These are phyloP conservation scores for Chiropotes sagulatus DNA, from an alignment of 2,797 vertebrate genomes.

Conservation along the genomic window DNA sequence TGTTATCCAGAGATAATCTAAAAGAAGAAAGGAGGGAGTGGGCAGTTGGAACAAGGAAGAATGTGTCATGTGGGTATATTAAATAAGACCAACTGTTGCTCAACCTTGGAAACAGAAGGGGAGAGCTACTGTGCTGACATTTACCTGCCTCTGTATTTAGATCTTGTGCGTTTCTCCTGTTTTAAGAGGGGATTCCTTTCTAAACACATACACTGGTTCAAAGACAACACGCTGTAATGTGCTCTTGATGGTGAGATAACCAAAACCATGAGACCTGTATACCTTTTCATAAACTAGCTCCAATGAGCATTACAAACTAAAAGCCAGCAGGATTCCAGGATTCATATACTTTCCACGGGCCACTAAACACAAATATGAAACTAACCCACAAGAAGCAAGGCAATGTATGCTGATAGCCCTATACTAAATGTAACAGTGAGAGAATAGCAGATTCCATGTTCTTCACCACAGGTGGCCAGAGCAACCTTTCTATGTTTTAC, in stretches of 20 bases:
- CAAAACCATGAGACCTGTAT: not conserved
- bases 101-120: constrained; percentile 57
- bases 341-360: not conserved
- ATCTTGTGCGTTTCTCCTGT: constrained; percentile 28
- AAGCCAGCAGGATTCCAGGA: not conserved
- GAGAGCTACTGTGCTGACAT: not conserved
- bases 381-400: not conserved
- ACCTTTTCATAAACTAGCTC: not conserved
- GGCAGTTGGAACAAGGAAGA: not conserved
- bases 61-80: not conserved
- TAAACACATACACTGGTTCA: not conserved
- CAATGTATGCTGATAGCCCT: fast-evolving
- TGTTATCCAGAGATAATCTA: constrained; percentile 95
- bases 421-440: fast-evolving
- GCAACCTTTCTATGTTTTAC: not conserved
- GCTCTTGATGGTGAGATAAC: not conserved
- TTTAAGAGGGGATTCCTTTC: not conserved
- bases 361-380: not conserved
- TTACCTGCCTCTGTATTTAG: constrained; percentile 36
- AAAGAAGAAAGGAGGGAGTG: constrained; percentile 62
- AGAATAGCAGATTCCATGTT: fast-evolving
- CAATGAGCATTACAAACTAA: not conserved
- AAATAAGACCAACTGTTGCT: constrained; percentile 60
- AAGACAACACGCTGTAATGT: not conserved
- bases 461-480: not conserved